Percentiles rank a stretch among this genome's conserved stretches.
These are phyloP conservation scores for Pseudorasbora parva DNA, from an alignment of 2,113 vertebrate genomes.

Conservation along the genomic window DNA sequence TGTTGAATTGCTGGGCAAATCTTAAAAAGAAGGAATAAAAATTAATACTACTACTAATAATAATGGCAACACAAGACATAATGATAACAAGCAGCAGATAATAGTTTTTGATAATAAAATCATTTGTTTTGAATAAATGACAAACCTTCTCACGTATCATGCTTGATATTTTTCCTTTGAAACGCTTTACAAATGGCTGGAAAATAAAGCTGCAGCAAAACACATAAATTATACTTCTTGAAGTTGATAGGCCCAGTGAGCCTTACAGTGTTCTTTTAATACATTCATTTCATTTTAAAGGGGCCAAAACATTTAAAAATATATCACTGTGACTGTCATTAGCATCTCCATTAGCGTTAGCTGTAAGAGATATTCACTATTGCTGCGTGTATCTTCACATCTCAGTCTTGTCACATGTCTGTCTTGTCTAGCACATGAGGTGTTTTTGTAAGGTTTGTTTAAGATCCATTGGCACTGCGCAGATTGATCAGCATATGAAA, in stretches of 20 bases:
- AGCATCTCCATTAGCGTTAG: no score
- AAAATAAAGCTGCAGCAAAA: constrained; percentile 60
- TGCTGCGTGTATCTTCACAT: neutral
- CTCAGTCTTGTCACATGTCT: no score
- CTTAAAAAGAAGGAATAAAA: constrained; percentile 64
- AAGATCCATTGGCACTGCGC: no score
- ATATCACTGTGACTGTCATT: neutral
- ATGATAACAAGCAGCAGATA: no score
- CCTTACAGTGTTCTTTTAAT: no score
- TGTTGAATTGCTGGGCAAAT: constrained; percentile 70
- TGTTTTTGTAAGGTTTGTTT: no score
- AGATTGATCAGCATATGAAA: no score
- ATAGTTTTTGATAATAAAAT: no score
- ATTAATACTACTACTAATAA: neutral
- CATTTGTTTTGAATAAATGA: constrained; percentile 1
- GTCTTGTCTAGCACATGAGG: no score
- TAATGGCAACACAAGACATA: constrained; percentile 20
- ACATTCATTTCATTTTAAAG: no score
- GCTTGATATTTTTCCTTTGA: neutral
- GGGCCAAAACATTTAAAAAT: no score
- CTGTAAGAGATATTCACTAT: neutral
- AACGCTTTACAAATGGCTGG: constrained; percentile 42
- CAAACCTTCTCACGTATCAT: constrained; percentile 62
- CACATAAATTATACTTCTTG: neutral
- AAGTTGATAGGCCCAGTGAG: no score